These are phyloP conservation scores for Lottia scabra DNA, from an alignment of 2,888 invertebrate species.

Conservation along the genomic window DNA sequence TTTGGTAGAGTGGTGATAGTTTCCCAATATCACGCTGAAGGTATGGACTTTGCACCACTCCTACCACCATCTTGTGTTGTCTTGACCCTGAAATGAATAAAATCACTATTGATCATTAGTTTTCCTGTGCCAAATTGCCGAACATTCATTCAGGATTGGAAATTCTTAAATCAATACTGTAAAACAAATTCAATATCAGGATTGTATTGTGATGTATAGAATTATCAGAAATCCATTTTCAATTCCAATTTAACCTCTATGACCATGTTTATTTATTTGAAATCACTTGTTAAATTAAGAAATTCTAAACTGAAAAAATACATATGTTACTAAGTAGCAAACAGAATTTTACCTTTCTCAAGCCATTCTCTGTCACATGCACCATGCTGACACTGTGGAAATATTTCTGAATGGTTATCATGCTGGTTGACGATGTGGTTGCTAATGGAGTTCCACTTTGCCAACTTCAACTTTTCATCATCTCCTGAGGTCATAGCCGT, in stretches of 20 bases:
- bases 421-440: slow-evolving; percentile 25
- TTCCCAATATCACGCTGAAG: slow-evolving; percentile 3
- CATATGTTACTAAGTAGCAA: not conserved
- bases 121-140: too few species aligned
- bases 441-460: slow-evolving; percentile 22
- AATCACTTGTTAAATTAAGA: too few species aligned
- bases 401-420: slow-evolving; percentile 9
- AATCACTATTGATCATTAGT: too few species aligned
- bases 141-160: too few species aligned
- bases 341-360: slow-evolving; percentile 18
- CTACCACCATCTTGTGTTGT: slow-evolving; percentile 7
- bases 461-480: slow-evolving; percentile 11
- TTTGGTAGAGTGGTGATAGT: slow-evolving; percentile 8
- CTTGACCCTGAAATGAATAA: slow-evolving; percentile 7
- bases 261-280: too few species aligned
- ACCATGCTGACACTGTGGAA: slow-evolving; percentile 21
- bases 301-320: too few species aligned
- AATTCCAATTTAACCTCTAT: too few species aligned
- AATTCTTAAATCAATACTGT: too few species aligned
- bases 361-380: slow-evolving; percentile 22
- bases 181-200: too few species aligned
- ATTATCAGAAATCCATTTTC: too few species aligned
- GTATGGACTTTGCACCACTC: not conserved
- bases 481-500: slow-evolving; percentile 11
- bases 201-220: too few species aligned